These are phyloP conservation scores for Rhagologus leucostigma DNA, from an alignment of 2,113 vertebrate genomes.

Conservation along the genomic window DNA sequence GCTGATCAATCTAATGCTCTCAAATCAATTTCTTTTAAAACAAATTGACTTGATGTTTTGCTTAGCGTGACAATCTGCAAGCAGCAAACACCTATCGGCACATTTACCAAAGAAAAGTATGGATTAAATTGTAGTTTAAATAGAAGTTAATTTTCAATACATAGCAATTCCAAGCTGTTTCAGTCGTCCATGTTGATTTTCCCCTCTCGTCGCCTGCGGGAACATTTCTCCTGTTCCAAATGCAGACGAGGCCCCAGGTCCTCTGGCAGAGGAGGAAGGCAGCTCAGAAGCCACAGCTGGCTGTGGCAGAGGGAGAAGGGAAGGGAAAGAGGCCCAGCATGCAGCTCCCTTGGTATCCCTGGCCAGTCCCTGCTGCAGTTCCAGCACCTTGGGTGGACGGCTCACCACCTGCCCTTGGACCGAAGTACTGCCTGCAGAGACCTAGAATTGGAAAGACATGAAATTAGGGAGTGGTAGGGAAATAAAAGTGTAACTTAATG, in stretches of 20 bases:
- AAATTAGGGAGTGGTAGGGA: not conserved
- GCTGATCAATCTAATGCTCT: not conserved
- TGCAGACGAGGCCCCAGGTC: not conserved
- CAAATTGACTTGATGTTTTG: conserved; percentile 12
- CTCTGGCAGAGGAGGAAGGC: not conserved
- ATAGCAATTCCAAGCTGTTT: not conserved
- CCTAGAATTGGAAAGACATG: not conserved
- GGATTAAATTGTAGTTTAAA: conserved; percentile 22
- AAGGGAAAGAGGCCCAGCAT: not conserved
- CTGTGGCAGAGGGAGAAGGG: not conserved
- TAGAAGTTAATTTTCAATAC: not conserved
- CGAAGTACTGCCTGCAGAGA: not conserved
- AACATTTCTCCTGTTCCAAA: not conserved
- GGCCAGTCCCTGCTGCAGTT: not conserved
- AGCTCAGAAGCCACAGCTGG: accelerated
- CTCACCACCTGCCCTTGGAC: not conserved
- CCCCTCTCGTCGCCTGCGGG: accelerated
- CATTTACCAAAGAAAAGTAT: conserved; percentile 13
- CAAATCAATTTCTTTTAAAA: conserved; percentile 13
- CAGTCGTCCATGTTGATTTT: not conserved
- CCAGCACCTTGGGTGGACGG: not conserved
- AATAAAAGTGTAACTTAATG: not conserved
- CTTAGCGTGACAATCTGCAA: not conserved
- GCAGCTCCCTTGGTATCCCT: not conserved
- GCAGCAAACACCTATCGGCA: not conserved